A percentile compares a stretch with the other conserved stretches of the same genome.
phyloP scores from a whole-genome alignment of 2,888 invertebrate species.

The Drosophila anomalata region DNA sequence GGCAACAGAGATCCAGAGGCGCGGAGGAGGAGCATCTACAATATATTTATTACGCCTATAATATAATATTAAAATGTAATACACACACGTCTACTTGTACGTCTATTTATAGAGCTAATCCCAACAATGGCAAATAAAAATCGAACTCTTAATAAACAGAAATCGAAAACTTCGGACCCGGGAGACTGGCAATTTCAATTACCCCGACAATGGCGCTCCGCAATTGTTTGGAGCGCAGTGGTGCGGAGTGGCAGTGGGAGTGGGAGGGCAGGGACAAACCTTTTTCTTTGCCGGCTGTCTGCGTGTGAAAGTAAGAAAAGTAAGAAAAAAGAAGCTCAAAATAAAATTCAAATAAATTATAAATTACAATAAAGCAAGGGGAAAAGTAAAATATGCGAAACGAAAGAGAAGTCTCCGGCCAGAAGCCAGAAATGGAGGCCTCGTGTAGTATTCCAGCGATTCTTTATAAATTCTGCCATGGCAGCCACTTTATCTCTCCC shows the following conservation, averaged over 20 bases:
- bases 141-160: conserved; percentile 64
- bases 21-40: conserved; percentile 38
- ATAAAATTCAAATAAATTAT: conserved; percentile 58
- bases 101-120: conserved; percentile 69
- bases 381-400: conserved; percentile 63
- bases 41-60: conserved; percentile 61
- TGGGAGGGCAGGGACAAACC: conserved; percentile 37
- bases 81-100: conserved; percentile 39
- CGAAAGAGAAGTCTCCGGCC: conserved; percentile 69
- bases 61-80: conserved; percentile 49
- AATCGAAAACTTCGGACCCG: conserved; percentile 12
- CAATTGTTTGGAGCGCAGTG: conserved; percentile 5
- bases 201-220: conserved; percentile 26
- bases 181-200: conserved; percentile 56
- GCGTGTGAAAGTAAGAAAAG: conserved; percentile 68
- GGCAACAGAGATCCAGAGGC: conserved; percentile 4
- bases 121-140: conserved; percentile 68
- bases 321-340: conserved; percentile 33
- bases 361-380: conserved; percentile 50
- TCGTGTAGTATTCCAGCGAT: conserved; percentile 52
- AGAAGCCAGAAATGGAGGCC: conserved; percentile 52
- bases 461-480: conserved; percentile 53
- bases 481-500: conserved; percentile 18
- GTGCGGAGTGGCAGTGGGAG: conserved; percentile 7
- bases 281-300: conserved; percentile 31